Percentiles rank a stretch among this genome's conserved stretches.
Evolutionary conservation across 2,888 invertebrate species (phyloP).

Genomic region (Norana najaformis): DNA sequence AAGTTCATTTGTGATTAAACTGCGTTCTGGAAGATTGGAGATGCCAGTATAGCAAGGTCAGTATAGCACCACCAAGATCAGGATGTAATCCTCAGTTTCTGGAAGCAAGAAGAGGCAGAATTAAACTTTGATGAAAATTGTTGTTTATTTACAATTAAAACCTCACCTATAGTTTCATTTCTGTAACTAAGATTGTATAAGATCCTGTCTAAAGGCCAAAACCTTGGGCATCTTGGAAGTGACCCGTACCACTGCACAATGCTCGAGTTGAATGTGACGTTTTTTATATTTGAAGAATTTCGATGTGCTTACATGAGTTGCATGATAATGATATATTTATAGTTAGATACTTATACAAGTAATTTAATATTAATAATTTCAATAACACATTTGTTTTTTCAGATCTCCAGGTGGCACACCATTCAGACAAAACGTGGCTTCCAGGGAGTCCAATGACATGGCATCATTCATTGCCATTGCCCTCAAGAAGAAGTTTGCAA

Average conservation of each 20-base stretch:
- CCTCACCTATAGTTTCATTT: background rate
- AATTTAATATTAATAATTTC: background rate
- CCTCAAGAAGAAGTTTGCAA: slow-evolving; percentile 29
- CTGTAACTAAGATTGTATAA: background rate
- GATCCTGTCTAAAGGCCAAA: background rate
- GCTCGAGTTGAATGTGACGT: too few relatives aligned
- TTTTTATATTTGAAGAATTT: background rate
- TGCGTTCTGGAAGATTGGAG: background rate
- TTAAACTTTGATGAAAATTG: too few relatives aligned
- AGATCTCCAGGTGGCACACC: slow-evolving; percentile 34
- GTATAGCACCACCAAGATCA: too few relatives aligned
- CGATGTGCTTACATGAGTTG: too few relatives aligned
- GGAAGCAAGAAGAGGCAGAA: too few relatives aligned
- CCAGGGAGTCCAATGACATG: slow-evolving; percentile 10
- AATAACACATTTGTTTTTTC: background rate
- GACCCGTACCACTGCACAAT: background rate
- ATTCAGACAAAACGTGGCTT: background rate
- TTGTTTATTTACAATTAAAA: background rate
- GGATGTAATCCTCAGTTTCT: too few relatives aligned
- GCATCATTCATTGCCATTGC: slow-evolving; percentile 21
- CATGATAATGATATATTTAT: too few relatives aligned
- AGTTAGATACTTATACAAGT: background rate
- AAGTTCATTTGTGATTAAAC: too few relatives aligned
- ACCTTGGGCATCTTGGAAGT: background rate
- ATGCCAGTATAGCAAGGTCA: background rate